Percentiles rank a stretch among this genome's conserved stretches.
Conservation (phyloP, 1,140 invertebrate genomes). For the Aplysia californica region DNA sequence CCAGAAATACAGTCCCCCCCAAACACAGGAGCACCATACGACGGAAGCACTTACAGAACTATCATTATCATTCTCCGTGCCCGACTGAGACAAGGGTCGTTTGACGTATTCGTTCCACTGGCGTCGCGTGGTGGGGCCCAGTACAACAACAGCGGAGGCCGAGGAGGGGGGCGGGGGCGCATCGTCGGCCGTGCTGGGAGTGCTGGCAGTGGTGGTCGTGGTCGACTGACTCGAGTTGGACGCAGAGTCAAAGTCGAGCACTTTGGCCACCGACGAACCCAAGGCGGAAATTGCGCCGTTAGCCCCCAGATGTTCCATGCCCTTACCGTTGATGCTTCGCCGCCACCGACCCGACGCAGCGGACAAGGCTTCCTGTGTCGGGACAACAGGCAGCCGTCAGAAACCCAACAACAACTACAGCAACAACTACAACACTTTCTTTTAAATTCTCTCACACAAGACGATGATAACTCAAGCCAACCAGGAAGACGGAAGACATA, state of each 20-base stretch:
- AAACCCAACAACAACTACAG: no score
- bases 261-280: slow-evolving; percentile 34
- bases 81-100: slow-evolving; percentile 36
- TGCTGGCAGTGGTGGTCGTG: slow-evolving; percentile 23
- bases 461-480: no score
- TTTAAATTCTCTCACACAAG: no score
- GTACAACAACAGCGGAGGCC: slow-evolving; percentile 56
- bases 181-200: slow-evolving; percentile 35
- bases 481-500: no score
- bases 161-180: slow-evolving; percentile 46
- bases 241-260: slow-evolving; percentile 58
- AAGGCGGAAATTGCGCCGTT: neutral
- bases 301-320: slow-evolving; percentile 9
- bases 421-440: no score
- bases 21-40: no score
- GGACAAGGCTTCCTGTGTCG: slow-evolving; percentile 6
- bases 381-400: no score
- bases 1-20: no score
- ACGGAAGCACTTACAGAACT: slow-evolving; percentile 36
- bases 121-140: slow-evolving; percentile 77
- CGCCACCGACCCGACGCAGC: slow-evolving; percentile 2
- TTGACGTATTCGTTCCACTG: slow-evolving; percentile 79
- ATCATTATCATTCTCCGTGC: slow-evolving; percentile 50
- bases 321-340: neutral
- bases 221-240: slow-evolving; percentile 51